Base-by-base conservation (phyloP, 2,888 invertebrate species). In the Mesorhabditis spiculigera region DNA sequence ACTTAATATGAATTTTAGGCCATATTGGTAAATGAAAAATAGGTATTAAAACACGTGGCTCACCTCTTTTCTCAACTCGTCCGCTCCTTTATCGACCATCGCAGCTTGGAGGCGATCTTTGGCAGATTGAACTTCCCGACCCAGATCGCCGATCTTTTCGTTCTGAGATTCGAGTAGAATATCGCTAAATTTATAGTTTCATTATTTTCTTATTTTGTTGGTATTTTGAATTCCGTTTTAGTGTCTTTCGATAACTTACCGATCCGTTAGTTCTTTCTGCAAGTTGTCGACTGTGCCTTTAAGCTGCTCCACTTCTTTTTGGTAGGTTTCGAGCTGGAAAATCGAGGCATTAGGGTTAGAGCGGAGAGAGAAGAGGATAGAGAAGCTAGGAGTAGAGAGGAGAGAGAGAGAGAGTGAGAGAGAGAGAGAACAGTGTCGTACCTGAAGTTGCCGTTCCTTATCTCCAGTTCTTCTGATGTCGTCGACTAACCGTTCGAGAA, bases 131-230 rank as follows among this genome's bases (percentile, higher is more conserved):
- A 82, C 66, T 65, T 85, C 82, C 13, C 80, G 69, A 61, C 81
- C 81, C 71, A 86, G 72, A 69, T 85, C 84, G 41, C 81, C 82
- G 64, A 85, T 85, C 75, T 86, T 86, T 66, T 86, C 85, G 71
- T 83, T 85, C 71, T 86, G 86, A 5, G 82, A 82, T n/a, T 85
- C 85, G 63, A 86, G 68, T 8, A 86, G 71, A 44, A 86, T 79
- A 74, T 86, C 81, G 43, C 85, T 50, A 50, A 50, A 50, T 2
- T 68, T 67, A 82, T 81, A 0, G 71, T 67, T 45, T 83, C 71
- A 58, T 62, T 10, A 71, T 45, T 16, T 66, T 70, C 1, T 50
- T 8, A 2, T 8, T 50, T 10, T 10, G 50, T 8, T 50, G 50
- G 2, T n/a, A n/a, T 63, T 8, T 63, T 63, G 1, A 50, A 1